Evolutionary conservation across 2,797 vertebrate genomes (phyloP).

Genomic region (Cephalopachus bancanus): DNA sequence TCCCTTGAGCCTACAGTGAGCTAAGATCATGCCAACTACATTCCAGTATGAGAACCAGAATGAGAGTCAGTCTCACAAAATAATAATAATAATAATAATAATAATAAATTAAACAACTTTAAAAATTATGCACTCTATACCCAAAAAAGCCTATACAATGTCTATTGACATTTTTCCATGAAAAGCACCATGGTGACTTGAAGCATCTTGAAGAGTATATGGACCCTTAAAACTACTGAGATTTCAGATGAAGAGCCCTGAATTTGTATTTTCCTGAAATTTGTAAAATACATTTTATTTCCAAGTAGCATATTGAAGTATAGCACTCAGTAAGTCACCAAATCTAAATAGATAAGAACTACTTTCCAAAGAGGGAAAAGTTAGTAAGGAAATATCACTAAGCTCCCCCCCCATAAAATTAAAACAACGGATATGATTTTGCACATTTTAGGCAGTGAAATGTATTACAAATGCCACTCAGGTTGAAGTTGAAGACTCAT

Average conservation of each 20-base stretch:
- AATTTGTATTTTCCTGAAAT: background rate
- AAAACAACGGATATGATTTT: background rate
- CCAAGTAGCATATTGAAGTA: background rate
- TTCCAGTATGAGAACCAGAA: too few relatives aligned
- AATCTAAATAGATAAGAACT: background rate
- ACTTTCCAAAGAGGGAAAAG: background rate
- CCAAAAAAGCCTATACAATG: background rate
- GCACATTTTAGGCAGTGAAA: background rate
- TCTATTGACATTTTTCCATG: background rate
- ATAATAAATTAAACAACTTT: background rate
- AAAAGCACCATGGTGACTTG: background rate
- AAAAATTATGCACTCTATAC: background rate
- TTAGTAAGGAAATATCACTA: background rate
- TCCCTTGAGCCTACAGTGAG: too few relatives aligned
- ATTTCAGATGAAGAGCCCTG: background rate
- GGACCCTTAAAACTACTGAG: background rate
- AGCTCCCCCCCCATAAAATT: background rate
- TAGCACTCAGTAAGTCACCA: background rate
- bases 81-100: too few relatives aligned
- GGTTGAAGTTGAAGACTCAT: background rate
- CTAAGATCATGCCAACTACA: too few relatives aligned
- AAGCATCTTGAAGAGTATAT: background rate
- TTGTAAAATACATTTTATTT: constrained; percentile 11
- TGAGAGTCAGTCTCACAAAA: too few relatives aligned
- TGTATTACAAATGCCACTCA: background rate